A percentile compares a stretch with the other conserved stretches of the same genome.
phyloP scores from a whole-genome alignment of 2,797 vertebrate genomes.

The Pangasius krempfi region DNA sequence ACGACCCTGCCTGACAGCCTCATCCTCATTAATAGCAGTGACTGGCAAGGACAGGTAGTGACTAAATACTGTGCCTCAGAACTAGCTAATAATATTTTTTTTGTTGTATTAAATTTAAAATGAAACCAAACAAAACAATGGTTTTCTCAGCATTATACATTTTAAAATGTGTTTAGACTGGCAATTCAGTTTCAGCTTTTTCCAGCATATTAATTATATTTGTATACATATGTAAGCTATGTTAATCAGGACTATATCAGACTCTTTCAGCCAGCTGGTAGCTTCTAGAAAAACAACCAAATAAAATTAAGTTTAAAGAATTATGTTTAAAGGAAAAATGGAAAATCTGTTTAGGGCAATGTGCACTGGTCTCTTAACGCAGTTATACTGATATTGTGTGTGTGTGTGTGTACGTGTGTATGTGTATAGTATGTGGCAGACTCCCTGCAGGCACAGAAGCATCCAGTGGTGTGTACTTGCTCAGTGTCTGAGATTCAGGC shows the following conservation, averaged over 20 bases:
- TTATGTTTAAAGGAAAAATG: background rate
- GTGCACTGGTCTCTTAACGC: constrained; percentile 9
- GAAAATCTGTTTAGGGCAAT: constrained; percentile 12
- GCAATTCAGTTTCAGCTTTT: background rate
- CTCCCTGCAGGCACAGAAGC: constrained; percentile 54
- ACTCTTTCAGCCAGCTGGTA: background rate
- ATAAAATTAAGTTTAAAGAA: background rate
- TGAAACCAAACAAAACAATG: background rate
- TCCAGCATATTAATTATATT: background rate
- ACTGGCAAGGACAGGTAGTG: constrained; percentile 85
- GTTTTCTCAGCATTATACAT: background rate
- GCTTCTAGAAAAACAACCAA: constrained; percentile 5
- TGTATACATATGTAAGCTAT: background rate
- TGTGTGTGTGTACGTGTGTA: background rate
- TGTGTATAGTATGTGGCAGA: constrained; percentile 56
- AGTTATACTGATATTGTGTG: background rate
- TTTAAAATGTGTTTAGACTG: background rate
- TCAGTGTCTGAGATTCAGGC: constrained; percentile 69
- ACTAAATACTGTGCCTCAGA: background rate
- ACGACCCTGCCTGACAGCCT: constrained; percentile 82
- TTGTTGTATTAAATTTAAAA: background rate
- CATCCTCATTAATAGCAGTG: constrained; percentile 79
- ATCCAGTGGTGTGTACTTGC: constrained; percentile 58
- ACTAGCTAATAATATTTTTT: background rate
- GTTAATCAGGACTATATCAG: background rate